Evolutionary conservation across 2,888 invertebrate genomes (phyloP), one percentile per base, ranked within the genome.

Genomic region (Agrochola macilenta): DNA sequence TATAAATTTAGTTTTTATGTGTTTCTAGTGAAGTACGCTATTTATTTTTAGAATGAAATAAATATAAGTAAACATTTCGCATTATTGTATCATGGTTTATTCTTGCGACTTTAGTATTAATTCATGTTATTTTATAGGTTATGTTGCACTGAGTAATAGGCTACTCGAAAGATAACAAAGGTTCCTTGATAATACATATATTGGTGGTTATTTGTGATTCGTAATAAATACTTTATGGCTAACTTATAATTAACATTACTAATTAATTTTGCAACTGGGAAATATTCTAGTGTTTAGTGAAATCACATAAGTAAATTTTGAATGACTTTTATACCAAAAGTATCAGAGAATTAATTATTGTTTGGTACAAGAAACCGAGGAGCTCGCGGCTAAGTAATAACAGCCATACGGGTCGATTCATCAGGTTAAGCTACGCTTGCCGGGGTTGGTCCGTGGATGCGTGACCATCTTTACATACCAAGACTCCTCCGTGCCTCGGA

Each of bases 1-100:
- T 69, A 84, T 88, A 87, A 86, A 84, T 75, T 79, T 72, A 63
- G 65, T 76, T 84, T 83, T 82, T 76, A 82, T 84, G 78, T 58
- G 75, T 68, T 78, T 79, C 20, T 73, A 54, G 73, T 75, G 60
- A 75, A 64, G 60, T 74, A 65, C 54, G 23, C 17, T 73, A n/a
- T 65, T 68, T 73, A 73, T 78, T 73, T 70, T 54, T 79, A 69
- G 43, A 60, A 57, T 79, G 49, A 71, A 71, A 60, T 82, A 71
- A 71, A 60, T 82, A 74, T 49, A 54, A 60, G 60, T 35, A 39
- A 26, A 35, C n/a, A 35, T 73, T 82, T 70, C 17, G 74, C 71
- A 69, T 78, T 68, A 71, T 79, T 52, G 46, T 72, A 30, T 30
- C 26, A 23, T 49, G 20, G 68, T 65, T 69, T 78, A 78, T 70